Evolutionary conservation across 2,888 invertebrate genomes (phyloP).

Genomic region (Amphiduros pacificus): DNA sequence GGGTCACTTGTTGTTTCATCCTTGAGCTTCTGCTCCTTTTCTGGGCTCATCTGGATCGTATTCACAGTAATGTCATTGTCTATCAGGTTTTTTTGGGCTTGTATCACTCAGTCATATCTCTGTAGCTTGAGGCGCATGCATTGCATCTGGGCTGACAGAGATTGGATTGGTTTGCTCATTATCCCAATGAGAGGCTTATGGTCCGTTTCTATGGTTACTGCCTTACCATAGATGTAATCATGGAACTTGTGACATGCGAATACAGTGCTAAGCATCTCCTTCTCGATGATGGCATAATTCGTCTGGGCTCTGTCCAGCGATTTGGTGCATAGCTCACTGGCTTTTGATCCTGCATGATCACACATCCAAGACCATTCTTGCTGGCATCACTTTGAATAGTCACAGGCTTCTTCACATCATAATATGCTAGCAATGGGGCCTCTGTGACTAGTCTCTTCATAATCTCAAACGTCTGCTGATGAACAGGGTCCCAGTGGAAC

Average conservation of each 20-base stretch:
- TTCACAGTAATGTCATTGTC: no score
- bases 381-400: neutral
- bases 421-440: slow-evolving; percentile 3
- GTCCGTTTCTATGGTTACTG: slow-evolving; percentile 21
- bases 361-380: slow-evolving; percentile 15
- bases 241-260: slow-evolving; percentile 5
- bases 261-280: slow-evolving; percentile 14
- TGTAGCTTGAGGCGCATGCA: slow-evolving; percentile 23
- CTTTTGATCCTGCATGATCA: slow-evolving; percentile 20
- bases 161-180: slow-evolving; percentile 18
- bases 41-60: no score
- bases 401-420: neutral
- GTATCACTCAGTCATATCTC: slow-evolving; percentile 23
- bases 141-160: slow-evolving; percentile 18
- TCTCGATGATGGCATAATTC: slow-evolving; percentile 25
- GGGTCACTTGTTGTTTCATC: no score
- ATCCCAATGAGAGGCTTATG: slow-evolving; percentile 23
- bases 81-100: no score
- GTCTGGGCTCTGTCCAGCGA: slow-evolving; percentile 13
- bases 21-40: no score
- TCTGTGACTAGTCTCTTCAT: slow-evolving; percentile 10
- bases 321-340: slow-evolving; percentile 17
- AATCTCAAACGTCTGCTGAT: neutral
- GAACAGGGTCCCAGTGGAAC: slow-evolving; percentile 1
- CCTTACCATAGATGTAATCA: neutral